These are phyloP conservation scores for Plotosus lineatus DNA, from an alignment of 2,113 vertebrate species.

Conservation along the genomic window DNA sequence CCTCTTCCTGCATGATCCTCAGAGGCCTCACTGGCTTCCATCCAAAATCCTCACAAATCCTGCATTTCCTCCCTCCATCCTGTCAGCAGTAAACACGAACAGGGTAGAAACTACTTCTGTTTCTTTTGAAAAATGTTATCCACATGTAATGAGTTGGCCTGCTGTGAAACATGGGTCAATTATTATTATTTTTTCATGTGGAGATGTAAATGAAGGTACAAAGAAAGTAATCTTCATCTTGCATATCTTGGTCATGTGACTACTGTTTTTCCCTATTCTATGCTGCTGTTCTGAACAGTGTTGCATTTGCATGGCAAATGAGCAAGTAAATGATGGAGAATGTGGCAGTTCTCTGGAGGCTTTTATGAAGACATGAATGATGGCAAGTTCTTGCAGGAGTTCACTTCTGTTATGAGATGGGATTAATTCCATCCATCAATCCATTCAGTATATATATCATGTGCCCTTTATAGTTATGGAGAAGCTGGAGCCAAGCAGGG, in stretches of 20 bases:
- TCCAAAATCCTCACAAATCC: neutral
- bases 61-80: neutral
- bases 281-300: neutral
- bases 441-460: too few relatives aligned
- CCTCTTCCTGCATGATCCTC: constrained; percentile 33
- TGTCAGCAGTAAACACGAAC: neutral
- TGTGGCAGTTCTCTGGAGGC: neutral
- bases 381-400: neutral
- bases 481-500: too few relatives aligned
- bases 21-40: constrained; percentile 29
- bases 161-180: neutral
- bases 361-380: neutral
- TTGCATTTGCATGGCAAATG: constrained; percentile 46
- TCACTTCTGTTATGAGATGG: neutral
- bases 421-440: too few relatives aligned
- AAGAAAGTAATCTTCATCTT: neutral
- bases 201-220: neutral
- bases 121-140: neutral
- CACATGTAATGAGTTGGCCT: too few relatives aligned
- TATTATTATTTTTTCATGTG: neutral
- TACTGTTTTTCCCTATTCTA: neutral
- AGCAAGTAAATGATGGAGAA: constrained; percentile 27
- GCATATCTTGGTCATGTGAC: neutral
- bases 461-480: too few relatives aligned
- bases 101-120: neutral